Evolutionary conservation across 2,888 invertebrate species (phyloP).

Genomic region (Yponomeuta cagnagella): DNA sequence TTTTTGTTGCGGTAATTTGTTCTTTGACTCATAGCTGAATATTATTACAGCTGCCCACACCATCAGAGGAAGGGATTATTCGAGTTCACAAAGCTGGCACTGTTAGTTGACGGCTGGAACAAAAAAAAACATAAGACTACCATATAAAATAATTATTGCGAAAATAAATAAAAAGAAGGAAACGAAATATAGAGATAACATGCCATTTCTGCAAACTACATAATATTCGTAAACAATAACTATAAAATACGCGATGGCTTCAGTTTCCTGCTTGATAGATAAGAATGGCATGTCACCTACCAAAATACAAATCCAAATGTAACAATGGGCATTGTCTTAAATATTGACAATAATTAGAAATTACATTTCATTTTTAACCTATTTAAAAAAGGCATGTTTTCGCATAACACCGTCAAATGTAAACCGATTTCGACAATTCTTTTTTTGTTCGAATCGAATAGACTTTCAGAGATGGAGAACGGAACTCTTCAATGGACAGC

Average conservation of each 20-base stretch:
- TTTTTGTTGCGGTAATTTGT: slow-evolving; percentile 55
- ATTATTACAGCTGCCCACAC: slow-evolving; percentile 21
- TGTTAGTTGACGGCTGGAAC: slow-evolving; percentile 55
- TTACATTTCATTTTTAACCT: too few relatives aligned
- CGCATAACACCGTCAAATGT: too few relatives aligned
- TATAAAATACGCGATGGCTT: background rate
- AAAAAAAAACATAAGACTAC: slow-evolving; percentile 18
- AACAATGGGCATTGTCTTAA: too few relatives aligned
- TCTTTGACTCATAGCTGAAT: slow-evolving; percentile 44
- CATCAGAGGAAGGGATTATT: slow-evolving; percentile 70
- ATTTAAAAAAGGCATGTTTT: too few relatives aligned
- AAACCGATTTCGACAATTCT: too few relatives aligned
- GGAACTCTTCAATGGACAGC: too few relatives aligned
- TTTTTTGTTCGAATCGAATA: too few relatives aligned
- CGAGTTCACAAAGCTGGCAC: slow-evolving; percentile 56
- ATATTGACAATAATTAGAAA: too few relatives aligned
- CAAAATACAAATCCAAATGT: too few relatives aligned
- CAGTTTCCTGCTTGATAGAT: background rate
- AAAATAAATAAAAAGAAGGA: slow-evolving; percentile 19
- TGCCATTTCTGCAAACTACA: too few relatives aligned
- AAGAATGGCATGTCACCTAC: too few relatives aligned
- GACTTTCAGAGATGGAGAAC: too few relatives aligned
- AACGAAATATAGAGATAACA: slow-evolving; percentile 8
- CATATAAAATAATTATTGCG: background rate
- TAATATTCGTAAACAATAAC: background rate